Evolutionary conservation across 2,797 vertebrate genomes (phyloP).

Genomic region (Eulemur coronatus): DNA sequence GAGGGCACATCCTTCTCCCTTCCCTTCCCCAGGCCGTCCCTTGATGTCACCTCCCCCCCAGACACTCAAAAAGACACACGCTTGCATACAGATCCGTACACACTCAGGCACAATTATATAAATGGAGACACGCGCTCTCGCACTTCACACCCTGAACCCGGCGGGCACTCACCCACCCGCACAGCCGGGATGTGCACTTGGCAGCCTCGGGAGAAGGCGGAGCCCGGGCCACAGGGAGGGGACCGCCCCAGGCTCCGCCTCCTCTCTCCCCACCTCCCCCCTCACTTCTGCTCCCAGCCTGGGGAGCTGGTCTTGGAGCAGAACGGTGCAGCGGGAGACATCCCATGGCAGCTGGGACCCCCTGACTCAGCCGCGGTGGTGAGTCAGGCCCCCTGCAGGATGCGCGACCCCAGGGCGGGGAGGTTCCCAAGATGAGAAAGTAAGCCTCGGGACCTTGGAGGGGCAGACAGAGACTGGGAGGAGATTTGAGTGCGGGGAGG

Average conservation of each 20-base stretch:
- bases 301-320: neutral
- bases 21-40: neutral
- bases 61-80: neutral
- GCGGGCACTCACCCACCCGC: neutral
- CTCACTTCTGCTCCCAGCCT: neutral
- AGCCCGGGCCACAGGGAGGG: neutral
- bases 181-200: neutral
- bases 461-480: neutral
- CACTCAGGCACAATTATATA: neutral
- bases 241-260: no score
- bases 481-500: neutral
- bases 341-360: rapidly evolving
- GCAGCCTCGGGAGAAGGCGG: neutral
- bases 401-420: rapidly evolving
- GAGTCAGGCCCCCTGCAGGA: neutral
- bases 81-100: neutral
- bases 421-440: neutral
- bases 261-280: neutral
- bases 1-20: neutral
- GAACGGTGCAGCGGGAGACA: neutral
- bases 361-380: neutral
- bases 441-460: neutral
- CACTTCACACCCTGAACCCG: neutral
- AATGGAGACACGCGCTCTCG: neutral
- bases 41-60: neutral